Percentiles rank a stretch among this genome's conserved stretches.
These are phyloP conservation scores for Bombyx mori DNA, from an alignment of 1,140 invertebrate genomes.

Conservation along the genomic window DNA sequence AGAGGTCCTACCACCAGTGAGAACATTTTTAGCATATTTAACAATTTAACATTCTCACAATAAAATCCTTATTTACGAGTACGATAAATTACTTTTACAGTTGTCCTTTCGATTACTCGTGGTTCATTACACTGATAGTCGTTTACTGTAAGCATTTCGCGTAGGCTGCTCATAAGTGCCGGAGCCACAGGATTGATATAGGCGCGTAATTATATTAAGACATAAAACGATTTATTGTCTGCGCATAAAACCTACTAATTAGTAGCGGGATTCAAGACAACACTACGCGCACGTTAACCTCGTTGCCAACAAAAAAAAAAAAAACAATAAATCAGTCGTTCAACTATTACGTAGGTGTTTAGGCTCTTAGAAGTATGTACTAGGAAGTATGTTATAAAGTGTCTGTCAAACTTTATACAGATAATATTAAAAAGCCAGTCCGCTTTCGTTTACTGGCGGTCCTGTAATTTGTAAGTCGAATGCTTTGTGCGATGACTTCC, in stretches of 20 bases:
- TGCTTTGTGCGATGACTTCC: constrained; percentile 37
- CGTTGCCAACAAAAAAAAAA: constrained; percentile 23
- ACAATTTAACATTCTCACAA: no score
- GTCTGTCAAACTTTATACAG: background rate
- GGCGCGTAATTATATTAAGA: constrained; percentile 20
- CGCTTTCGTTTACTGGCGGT: constrained; percentile 41
- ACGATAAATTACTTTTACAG: background rate
- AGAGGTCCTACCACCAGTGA: no score
- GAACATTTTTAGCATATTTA: no score
- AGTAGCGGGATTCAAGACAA: constrained; percentile 13
- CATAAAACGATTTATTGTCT: constrained; percentile 11
- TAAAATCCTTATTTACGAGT: background rate
- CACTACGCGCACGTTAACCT: constrained; percentile 13
- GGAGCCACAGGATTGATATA: constrained; percentile 25
- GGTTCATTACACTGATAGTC: constrained; percentile 20
- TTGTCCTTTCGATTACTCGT: constrained; percentile 1
- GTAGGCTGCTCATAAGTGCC: constrained; percentile 20
- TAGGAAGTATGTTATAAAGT: no score
- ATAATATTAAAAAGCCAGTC: background rate
- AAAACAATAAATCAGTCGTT: constrained; percentile 43
- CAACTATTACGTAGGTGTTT: constrained; percentile 29
- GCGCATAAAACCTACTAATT: constrained; percentile 20
- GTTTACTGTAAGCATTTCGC: constrained; percentile 24
- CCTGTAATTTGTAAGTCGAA: constrained; percentile 29
- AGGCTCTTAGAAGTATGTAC: background rate